A percentile compares a stretch with the other conserved stretches of the same genome.
These are phyloP conservation scores for Xestoiulus laeticollis DNA, from an alignment of 2,888 invertebrate genomes.

Conservation along the genomic window DNA sequence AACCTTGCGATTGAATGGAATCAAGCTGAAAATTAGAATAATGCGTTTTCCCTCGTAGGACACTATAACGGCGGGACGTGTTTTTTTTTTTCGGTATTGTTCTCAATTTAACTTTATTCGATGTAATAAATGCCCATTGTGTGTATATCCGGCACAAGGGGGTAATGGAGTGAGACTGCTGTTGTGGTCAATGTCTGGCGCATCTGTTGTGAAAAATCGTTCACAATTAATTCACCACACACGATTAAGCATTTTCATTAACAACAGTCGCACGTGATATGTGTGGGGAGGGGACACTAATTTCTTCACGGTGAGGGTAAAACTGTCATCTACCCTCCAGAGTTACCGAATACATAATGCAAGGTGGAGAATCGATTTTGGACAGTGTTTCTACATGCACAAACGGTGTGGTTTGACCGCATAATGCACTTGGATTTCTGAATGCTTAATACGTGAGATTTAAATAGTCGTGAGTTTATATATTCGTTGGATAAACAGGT, in stretches of 20 bases:
- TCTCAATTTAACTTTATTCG: no score
- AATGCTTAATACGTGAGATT: neutral
- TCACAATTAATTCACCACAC: slow-evolving; percentile 8
- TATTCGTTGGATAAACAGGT: neutral
- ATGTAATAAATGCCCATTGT: neutral
- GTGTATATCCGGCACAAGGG: neutral
- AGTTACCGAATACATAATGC: neutral
- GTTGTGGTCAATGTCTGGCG: slow-evolving; percentile 28
- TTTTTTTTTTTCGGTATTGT: neutral
- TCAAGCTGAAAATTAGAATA: neutral
- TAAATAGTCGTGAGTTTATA: neutral
- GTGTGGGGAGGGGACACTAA: neutral
- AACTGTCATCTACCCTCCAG: neutral
- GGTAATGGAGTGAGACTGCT: neutral
- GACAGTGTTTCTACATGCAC: neutral
- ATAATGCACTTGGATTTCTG: neutral
- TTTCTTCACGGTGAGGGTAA: neutral
- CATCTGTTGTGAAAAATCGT: neutral
- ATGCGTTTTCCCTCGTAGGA: neutral
- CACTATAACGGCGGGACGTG: neutral
- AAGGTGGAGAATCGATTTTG: neutral
- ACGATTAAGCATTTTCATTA: slow-evolving; percentile 11
- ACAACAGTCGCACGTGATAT: slow-evolving; percentile 21
- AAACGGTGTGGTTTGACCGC: neutral
- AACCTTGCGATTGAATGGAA: neutral